phyloP scores from a whole-genome alignment of 2,797 vertebrate species.

The Lagodon rhomboides region DNA sequence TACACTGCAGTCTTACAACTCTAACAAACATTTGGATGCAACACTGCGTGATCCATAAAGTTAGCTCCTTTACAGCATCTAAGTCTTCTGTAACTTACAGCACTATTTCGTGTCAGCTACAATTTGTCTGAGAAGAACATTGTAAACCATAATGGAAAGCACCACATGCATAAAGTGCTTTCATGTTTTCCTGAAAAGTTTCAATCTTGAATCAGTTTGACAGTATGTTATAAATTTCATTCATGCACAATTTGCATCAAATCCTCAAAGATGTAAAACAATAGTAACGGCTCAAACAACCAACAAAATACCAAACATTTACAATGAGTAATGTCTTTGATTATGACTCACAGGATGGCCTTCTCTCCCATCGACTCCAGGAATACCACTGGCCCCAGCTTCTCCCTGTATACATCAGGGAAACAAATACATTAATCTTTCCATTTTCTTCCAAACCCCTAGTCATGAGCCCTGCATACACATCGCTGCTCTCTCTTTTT shows the following conservation, averaged over 20 bases:
- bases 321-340: slow-evolving; percentile 19
- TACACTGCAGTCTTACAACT: slow-evolving; percentile 37
- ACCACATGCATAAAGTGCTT: slow-evolving; percentile 1
- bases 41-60: slow-evolving; percentile 39
- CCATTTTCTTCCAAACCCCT: background rate
- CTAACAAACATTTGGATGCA: slow-evolving; percentile 28
- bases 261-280: slow-evolving; percentile 6
- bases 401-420: slow-evolving; percentile 88
- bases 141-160: background rate
- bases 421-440: slow-evolving; percentile 25
- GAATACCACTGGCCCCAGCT: slow-evolving; percentile 87
- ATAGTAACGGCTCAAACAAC: background rate
- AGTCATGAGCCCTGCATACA: background rate
- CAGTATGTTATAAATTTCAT: background rate
- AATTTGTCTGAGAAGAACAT: slow-evolving; percentile 6
- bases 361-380: slow-evolving; percentile 90
- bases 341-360: slow-evolving; percentile 91
- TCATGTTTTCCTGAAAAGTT: background rate
- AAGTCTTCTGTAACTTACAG: slow-evolving; percentile 4
- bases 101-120: slow-evolving; percentile 13
- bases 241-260: slow-evolving; percentile 18
- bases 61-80: slow-evolving; percentile 14
- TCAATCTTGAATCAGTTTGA: background rate
- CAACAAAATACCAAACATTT: slow-evolving; percentile 15
- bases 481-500: slow-evolving; percentile 2